Conservation (phyloP, 92 coral and sea anemone species). For the Bergia puertoricense region DNA sequence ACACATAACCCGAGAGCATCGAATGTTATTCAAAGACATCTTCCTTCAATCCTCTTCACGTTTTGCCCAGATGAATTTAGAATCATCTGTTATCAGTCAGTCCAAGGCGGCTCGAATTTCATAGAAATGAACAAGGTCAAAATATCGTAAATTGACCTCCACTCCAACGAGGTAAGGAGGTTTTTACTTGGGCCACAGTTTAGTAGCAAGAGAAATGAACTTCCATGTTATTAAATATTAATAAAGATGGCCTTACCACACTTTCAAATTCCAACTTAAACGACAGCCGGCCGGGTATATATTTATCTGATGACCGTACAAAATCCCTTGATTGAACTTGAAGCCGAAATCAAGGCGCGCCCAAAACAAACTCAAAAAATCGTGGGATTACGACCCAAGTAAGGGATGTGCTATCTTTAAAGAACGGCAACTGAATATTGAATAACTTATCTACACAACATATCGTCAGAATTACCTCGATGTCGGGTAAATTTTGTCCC, state of each 20-base stretch:
- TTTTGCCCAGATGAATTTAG: background rate
- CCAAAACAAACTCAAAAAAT: background rate
- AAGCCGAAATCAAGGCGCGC: background rate
- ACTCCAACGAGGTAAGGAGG: background rate
- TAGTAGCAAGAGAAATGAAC: background rate
- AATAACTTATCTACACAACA: constrained; percentile 6
- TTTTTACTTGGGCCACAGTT: background rate
- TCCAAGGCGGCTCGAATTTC: constrained; percentile 7
- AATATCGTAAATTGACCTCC: background rate
- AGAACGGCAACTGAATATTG: background rate
- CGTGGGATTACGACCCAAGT: background rate
- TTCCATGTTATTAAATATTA: constrained; percentile 32
- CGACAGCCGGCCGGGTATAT: background rate
- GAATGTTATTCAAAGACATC: background rate
- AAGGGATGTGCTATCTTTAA: background rate
- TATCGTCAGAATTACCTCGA: constrained; percentile 38
- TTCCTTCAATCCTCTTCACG: background rate
- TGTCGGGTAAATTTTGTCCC: constrained; percentile 22
- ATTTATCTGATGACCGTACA: background rate
- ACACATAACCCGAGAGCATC: background rate
- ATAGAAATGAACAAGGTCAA: background rate
- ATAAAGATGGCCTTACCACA: constrained; percentile 35
- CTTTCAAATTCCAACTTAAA: constrained; percentile 22
- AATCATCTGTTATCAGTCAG: background rate
- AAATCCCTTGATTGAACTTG: background rate